These are phyloP conservation scores for Psephotus haematonotus DNA, from an alignment of 2,113 vertebrate species.

Conservation along the genomic window DNA sequence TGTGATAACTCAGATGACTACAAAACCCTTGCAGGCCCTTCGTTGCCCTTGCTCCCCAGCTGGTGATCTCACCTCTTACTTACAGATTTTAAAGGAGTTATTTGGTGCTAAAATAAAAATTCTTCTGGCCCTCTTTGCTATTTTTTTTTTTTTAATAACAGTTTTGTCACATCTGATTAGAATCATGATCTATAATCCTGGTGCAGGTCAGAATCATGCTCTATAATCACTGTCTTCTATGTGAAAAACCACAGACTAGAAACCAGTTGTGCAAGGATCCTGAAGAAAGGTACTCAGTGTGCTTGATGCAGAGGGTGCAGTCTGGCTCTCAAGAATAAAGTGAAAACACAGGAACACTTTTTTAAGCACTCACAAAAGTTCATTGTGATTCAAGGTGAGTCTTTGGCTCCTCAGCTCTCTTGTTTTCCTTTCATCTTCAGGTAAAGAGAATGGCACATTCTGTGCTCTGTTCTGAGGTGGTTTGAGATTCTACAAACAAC, in stretches of 20 bases:
- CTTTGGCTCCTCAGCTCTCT: neutral
- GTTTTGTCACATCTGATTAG: neutral
- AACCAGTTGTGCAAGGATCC: neutral
- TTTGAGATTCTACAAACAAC: neutral
- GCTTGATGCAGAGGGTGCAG: neutral
- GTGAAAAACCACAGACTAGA: neutral
- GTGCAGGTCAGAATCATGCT: neutral
- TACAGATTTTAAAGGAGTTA: neutral
- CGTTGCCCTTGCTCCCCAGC: neutral
- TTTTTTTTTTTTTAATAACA: neutral
- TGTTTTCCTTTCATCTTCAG: neutral
- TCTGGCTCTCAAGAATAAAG: neutral
- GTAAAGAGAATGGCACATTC: neutral
- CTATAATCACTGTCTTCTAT: rapidly evolving
- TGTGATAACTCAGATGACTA: neutral
- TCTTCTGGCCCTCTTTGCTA: neutral
- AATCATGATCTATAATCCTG: neutral
- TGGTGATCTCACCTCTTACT: neutral
- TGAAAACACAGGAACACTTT: neutral
- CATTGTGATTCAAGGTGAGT: neutral
- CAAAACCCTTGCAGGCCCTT: neutral
- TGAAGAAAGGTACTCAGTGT: rapidly evolving
- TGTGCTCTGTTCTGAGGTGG: neutral
- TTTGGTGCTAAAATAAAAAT: neutral
- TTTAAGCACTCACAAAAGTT: neutral